A percentile compares a stretch with the other conserved stretches of the same genome.
These are phyloP conservation scores for Pseudococcus longispinus DNA, from an alignment of 2,888 invertebrate genomes.

Conservation along the genomic window DNA sequence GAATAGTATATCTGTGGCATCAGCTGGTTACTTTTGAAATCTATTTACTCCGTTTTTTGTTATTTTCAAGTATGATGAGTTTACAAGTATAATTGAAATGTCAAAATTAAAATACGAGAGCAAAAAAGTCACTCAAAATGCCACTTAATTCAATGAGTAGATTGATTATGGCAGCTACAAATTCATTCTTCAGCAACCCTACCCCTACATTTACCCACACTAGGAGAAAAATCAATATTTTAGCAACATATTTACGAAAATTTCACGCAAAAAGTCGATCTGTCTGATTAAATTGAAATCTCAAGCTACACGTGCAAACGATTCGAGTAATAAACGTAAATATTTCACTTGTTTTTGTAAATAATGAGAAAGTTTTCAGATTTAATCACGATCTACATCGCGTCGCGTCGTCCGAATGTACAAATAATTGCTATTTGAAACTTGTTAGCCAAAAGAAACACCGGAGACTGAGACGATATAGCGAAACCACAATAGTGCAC, in stretches of 20 bases:
- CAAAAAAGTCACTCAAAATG: neutral
- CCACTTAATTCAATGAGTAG: neutral
- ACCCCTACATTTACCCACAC: neutral
- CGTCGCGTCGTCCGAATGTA: neutral
- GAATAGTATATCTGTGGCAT: no score
- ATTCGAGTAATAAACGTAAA: neutral
- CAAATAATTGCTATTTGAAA: conserved; percentile 29
- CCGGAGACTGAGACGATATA: neutral
- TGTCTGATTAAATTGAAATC: neutral
- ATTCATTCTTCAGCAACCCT: neutral
- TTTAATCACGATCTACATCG: neutral
- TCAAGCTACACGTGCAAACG: neutral
- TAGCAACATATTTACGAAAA: neutral
- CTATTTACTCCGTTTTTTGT: no score
- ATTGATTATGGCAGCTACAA: neutral
- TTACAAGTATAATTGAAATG: no score
- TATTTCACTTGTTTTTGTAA: neutral
- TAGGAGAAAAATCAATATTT: neutral
- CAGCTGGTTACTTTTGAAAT: no score
- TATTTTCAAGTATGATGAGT: no score
- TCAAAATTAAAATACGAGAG: neutral
- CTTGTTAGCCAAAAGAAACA: neutral
- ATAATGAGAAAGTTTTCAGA: neutral
- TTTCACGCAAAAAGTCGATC: neutral
- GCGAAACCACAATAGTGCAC: neutral